Conservation (phyloP, 2,797 vertebrate species). For the Smutsia temminckii region DNA sequence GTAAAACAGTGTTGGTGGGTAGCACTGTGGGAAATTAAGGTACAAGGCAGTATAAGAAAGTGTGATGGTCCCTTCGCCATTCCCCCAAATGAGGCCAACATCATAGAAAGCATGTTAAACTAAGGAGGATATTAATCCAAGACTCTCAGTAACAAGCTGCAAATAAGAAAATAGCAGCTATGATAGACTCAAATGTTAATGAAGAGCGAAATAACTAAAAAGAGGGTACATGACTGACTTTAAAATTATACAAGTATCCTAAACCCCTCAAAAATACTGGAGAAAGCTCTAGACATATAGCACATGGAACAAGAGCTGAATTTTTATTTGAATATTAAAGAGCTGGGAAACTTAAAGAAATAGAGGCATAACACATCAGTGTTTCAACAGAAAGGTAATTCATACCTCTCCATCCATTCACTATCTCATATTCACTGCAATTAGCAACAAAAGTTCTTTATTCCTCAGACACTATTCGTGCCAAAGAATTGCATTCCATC, state of each 20-base stretch:
- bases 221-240: background rate
- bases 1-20: background rate
- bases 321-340: constrained; percentile 34
- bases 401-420: background rate
- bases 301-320: background rate
- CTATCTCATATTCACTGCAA: background rate
- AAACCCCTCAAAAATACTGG: background rate
- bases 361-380: background rate
- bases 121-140: background rate
- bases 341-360: background rate
- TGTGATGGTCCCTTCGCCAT: background rate
- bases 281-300: background rate
- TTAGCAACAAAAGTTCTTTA: background rate
- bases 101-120: background rate
- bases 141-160: background rate
- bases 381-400: background rate
- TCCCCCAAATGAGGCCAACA: background rate
- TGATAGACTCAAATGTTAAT: background rate
- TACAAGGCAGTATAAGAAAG: background rate
- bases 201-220: background rate
- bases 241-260: background rate
- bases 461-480: background rate
- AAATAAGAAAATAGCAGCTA: background rate
- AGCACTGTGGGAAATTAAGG: background rate
- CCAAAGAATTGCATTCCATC: background rate